phyloP scores from a whole-genome alignment of 2,113 vertebrate genomes.

The Albula goreensis region DNA sequence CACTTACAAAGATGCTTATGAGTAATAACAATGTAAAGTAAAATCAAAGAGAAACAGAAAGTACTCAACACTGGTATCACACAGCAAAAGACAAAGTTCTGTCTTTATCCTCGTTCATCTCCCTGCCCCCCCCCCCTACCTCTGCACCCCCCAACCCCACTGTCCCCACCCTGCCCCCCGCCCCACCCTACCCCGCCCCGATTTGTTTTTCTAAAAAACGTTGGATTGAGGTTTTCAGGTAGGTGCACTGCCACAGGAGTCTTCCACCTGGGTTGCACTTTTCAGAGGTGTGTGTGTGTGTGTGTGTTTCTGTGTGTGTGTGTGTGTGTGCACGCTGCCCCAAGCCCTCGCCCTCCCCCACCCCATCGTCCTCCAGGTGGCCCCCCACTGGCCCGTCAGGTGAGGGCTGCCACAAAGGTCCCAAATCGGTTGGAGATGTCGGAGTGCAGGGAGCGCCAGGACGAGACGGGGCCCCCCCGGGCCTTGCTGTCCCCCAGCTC shows the following conservation, averaged over 20 bases:
- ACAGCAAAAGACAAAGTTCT: slow-evolving; percentile 55
- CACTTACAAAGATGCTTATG: too few relatives aligned
- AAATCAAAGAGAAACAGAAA: slow-evolving; percentile 13
- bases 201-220: slow-evolving; percentile 37
- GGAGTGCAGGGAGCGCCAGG: slow-evolving; percentile 95
- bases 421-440: slow-evolving; percentile 98
- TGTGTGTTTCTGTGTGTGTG: background rate
- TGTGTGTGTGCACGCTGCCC: background rate
- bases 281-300: slow-evolving; percentile 56
- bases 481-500: slow-evolving; percentile 90
- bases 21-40: too few relatives aligned
- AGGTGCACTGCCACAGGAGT: slow-evolving; percentile 42
- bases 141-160: background rate
- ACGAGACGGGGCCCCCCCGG: slow-evolving; percentile 86
- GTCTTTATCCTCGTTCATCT: slow-evolving; percentile 27
- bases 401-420: slow-evolving; percentile 95
- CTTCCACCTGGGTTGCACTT: slow-evolving; percentile 50
- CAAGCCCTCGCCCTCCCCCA: background rate
- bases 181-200: background rate
- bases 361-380: slow-evolving; percentile 14
- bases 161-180: background rate
- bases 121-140: background rate
- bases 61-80: slow-evolving; percentile 59
- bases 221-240: slow-evolving; percentile 69
- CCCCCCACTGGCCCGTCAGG: slow-evolving; percentile 72